Base-by-base conservation (phyloP, 2,797 vertebrate species). In the Sebastes variabilis region DNA sequence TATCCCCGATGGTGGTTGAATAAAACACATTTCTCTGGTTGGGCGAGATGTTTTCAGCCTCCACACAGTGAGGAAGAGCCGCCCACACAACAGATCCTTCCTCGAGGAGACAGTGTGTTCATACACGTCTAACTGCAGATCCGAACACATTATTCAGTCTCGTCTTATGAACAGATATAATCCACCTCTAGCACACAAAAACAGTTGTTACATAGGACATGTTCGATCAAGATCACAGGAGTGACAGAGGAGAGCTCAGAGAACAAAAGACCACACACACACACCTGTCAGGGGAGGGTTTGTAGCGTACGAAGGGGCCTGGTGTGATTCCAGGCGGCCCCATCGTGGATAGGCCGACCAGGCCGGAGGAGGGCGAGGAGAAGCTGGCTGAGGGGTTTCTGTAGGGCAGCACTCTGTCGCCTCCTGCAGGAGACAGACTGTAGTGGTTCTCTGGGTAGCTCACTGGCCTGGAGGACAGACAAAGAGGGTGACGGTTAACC, bases 381-480 rank as follows among this genome's bases (percentile, higher is more conserved):
- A 98, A 98, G 89, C 97, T 98, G 88, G 97, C 96, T 0, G 97
- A 97, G 82, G 97, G 95, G 91, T 97, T 98, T 71, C 97, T 95
- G 92, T 97, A 97, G 56, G 96, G 90, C 86, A 96, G 90, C 66
- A 79, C 86, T 93, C 97, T 94, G 88, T 98, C 97, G 16, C 93
- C 90, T 61, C 95, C 96, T 64, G 94, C 94, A 77, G 96, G 96
- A 65, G 96, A 95, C 72, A 96, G 76, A 32, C 85, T 94, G 89
- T 96, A 97, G 83, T 97, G 96, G 81, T 97, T 98, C 92, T 98
- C 97, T 29, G 97, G 97, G 92, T 97, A 98, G 84, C 97, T 98
- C 86, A 98, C 97, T 0, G 97, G 97, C 92, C 97, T 98, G 92
- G 72, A 73, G 32, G 73, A 74, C 16, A 79, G 8, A 81, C 12